Conservation (phyloP, 2,888 invertebrate genomes). For the Meandrusa payeni region DNA sequence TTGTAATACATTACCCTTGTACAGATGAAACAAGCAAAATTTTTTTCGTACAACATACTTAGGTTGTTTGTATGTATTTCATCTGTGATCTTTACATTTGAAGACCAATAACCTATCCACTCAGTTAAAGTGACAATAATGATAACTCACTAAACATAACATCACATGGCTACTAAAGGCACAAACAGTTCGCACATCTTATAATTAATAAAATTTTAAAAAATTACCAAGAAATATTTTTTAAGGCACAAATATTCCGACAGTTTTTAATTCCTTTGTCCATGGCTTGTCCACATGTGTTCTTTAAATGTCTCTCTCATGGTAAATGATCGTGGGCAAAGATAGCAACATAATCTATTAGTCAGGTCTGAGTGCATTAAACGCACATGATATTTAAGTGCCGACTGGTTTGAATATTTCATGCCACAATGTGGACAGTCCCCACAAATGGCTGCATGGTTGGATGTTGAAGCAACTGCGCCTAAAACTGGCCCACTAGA, state of each 20-base stretch:
- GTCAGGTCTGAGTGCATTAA: conserved; percentile 85
- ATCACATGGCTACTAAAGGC: conserved; percentile 15
- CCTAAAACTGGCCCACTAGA: conserved; percentile 53
- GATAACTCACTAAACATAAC: neutral
- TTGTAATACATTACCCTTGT: no score
- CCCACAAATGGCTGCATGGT: conserved; percentile 80
- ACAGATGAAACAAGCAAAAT: no score
- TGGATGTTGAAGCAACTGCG: conserved; percentile 65
- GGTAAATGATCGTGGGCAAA: conserved; percentile 85
- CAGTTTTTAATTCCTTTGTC: conserved; percentile 77
- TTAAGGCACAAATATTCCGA: conserved; percentile 55
- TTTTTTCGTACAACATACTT: no score
- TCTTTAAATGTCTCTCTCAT: conserved; percentile 85
- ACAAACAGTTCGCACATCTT: conserved; percentile 15
- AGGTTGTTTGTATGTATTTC: no score
- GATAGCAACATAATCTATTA: conserved; percentile 84
- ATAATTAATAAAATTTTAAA: conserved; percentile 5
- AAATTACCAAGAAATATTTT: conserved; percentile 9
- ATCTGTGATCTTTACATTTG: no score
- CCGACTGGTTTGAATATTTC: conserved; percentile 85
- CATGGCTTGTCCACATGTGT: conserved; percentile 85
- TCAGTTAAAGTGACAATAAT: no score
- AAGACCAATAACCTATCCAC: no score
- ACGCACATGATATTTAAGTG: conserved; percentile 85
- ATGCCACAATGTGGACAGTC: conserved; percentile 86